Percentiles rank a stretch among this genome's conserved stretches.
Conservation (phyloP, 2,797 vertebrate species). For the Dromococcyx pavoninus region DNA sequence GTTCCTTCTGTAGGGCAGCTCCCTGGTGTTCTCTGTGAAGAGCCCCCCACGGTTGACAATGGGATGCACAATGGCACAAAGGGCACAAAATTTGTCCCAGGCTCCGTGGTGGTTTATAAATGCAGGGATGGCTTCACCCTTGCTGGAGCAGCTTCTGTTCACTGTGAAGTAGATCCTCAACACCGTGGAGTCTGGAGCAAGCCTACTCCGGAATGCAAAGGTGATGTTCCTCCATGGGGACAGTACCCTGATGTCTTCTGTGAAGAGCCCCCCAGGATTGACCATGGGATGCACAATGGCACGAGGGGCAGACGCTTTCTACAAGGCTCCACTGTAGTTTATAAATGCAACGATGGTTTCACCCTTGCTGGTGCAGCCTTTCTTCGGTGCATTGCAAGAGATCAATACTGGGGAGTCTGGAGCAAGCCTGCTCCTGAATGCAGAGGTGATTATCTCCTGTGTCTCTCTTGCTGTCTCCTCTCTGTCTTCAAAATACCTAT, state of each 20-base stretch:
- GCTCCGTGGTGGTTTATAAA: conserved; percentile 31
- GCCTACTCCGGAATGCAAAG: conserved; percentile 34
- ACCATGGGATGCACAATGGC: conserved; percentile 36
- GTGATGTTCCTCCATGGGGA: neutral
- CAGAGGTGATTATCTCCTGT: conserved; percentile 11
- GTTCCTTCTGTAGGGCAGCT: neutral
- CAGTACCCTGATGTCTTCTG: accelerated
- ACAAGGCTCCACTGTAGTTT: neutral
- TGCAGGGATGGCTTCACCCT: conserved; percentile 38
- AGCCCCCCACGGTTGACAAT: neutral
- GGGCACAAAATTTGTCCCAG: neutral
- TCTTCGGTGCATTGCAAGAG: conserved; percentile 8
- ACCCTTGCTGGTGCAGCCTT: neutral
- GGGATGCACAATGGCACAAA: conserved; percentile 32
- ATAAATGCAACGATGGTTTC: conserved; percentile 30
- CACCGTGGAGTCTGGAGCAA: conserved; percentile 24
- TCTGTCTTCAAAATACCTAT: neutral
- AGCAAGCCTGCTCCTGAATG: conserved; percentile 34
- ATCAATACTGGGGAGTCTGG: conserved; percentile 16
- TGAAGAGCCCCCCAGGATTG: neutral
- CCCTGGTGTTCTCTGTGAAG: accelerated
- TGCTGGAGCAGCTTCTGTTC: neutral
- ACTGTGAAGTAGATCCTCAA: neutral
- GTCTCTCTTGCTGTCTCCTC: neutral
- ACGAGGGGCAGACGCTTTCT: neutral